Evolutionary conservation across 2,113 vertebrate species (phyloP), one percentile per base, ranked within the genome.

Genomic region (Lophotis ruficrista): DNA sequence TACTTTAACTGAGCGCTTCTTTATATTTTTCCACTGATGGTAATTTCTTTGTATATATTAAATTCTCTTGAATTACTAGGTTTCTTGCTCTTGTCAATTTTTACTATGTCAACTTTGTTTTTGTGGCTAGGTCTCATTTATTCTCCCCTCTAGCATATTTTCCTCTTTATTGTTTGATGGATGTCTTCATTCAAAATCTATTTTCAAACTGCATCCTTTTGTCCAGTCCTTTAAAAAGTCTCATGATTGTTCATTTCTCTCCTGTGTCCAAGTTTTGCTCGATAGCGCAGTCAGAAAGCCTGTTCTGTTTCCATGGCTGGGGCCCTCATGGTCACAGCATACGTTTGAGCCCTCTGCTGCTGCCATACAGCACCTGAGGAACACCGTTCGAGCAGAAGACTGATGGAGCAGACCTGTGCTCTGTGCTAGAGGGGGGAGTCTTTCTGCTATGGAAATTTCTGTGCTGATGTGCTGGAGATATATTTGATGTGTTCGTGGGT

Each of bases 211-310:
- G 53, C 33, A 58, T 79, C n/a, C 8, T 79, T 85, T 48, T 68
- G 14, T 71, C 41, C 1, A 3, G 11, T 83, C 62, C 24, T 79
- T 79, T 41, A 24, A 68, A 66, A 86, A 54, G 35, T 56, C 28
- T 80, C 8, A 20, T 25, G 30, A 21, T 10, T 60, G 23, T 47
- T 91, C 4, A 33, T 88, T 93, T 76, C 38, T 48, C 18, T 86
- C 28, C 31, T 30, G 0, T 17, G 4, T 77, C 31, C 50, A 28
- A 28, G 13, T 83, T 86, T 33, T 1, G 3, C 21, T 68, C 22
- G 47, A 4, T 4, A 13, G 28, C 3, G 4, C 0, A 0, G 9
- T 62, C 11, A 3, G 19, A 57, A 56, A 3, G 2, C 0, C 22
- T 0, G 12, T 58, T 83, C 9, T 54, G 0, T 72, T 62, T 68